A percentile compares a stretch with the other conserved stretches of the same genome.
phyloP scores from a whole-genome alignment of 2,113 vertebrate species.

The Gobiocypris rarus region DNA sequence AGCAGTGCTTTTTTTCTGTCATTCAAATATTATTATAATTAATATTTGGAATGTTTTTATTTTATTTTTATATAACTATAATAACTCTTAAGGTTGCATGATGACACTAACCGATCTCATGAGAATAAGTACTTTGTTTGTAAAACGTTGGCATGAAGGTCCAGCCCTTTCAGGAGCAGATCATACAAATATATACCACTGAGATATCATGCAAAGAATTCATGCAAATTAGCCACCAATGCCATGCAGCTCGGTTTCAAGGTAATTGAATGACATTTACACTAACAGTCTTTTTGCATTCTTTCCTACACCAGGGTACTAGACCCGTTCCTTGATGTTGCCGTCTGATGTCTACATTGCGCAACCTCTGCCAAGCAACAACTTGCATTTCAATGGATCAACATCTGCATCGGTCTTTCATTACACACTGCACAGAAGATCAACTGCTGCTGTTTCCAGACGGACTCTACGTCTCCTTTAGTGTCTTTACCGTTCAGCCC shows the following conservation, averaged over 20 bases:
- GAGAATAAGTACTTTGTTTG: neutral
- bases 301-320: neutral
- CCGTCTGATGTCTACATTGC: neutral
- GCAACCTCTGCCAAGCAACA: neutral
- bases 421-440: neutral
- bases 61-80: too few species aligned
- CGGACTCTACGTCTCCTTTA: neutral
- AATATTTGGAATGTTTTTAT: too few species aligned
- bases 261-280: too few species aligned
- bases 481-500: neutral
- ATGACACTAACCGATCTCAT: neutral
- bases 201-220: too few species aligned
- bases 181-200: too few species aligned
- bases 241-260: too few species aligned
- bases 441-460: neutral
- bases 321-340: neutral
- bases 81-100: neutral
- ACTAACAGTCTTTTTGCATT: too few species aligned
- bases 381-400: neutral
- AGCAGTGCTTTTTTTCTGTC: neutral
- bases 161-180: neutral
- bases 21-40: too few species aligned
- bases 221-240: too few species aligned
- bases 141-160: neutral
- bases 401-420: neutral